A percentile compares a stretch with the other conserved stretches of the same genome.
Evolutionary conservation across 2,113 vertebrate species (phyloP).

Genomic region (Percopsis transmontana): DNA sequence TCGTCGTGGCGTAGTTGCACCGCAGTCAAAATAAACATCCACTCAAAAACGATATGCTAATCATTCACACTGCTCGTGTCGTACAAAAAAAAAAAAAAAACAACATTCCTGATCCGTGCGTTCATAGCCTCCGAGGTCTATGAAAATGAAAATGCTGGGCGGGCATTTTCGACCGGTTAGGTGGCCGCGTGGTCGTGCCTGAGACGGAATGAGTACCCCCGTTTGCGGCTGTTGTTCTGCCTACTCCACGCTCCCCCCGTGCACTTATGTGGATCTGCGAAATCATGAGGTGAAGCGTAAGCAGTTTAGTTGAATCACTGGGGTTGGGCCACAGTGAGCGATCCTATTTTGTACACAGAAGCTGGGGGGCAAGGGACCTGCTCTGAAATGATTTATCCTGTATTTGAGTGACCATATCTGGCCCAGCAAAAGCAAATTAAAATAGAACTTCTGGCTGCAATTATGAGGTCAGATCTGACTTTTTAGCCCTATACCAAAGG

Average conservation of each 20-base stretch:
- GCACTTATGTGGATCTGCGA: not conserved
- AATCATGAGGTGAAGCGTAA: not conserved
- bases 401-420: constrained; percentile 12
- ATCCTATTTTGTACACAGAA: not conserved
- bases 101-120: constrained; percentile 54
- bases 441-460: constrained; percentile 5
- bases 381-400: constrained; percentile 20
- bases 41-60: constrained; percentile 21
- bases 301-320: not conserved
- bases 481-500: constrained; percentile 17
- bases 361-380: not conserved
- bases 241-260: not conserved
- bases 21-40: not conserved
- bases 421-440: constrained; percentile 22
- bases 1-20: not conserved
- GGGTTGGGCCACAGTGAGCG: not conserved
- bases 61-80: constrained; percentile 5
- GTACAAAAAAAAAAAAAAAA: constrained; percentile 32
- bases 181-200: constrained; percentile 19
- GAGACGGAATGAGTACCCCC: constrained; percentile 9
- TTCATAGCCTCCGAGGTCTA: constrained; percentile 47
- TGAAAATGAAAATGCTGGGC: constrained; percentile 31
- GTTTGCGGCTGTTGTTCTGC: not conserved
- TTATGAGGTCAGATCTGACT: constrained; percentile 9
- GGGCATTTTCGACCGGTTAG: too few species aligned